Percentiles rank a stretch among this genome's conserved stretches.
These are phyloP conservation scores for Magallana nippona DNA, from an alignment of 2,888 invertebrate genomes.

Conservation along the genomic window DNA sequence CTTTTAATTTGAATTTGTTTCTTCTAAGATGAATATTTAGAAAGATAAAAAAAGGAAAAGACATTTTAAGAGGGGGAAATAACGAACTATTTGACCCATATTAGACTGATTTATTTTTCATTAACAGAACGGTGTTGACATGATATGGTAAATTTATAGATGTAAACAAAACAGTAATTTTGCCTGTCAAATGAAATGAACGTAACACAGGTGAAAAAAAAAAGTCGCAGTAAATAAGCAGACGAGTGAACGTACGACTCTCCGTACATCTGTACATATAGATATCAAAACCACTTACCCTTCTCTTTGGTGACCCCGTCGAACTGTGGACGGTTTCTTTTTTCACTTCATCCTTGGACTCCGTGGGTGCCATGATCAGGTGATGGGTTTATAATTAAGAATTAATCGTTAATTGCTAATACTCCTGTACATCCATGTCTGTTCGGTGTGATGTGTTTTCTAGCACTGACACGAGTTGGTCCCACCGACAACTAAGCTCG, in stretches of 20 bases:
- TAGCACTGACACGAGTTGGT: conserved; percentile 27
- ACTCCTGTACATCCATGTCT: background rate
- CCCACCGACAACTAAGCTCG: conserved; percentile 26
- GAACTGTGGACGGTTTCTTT: conserved; percentile 20
- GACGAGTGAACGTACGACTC: too few species aligned
- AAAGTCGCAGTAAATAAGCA: too few species aligned
- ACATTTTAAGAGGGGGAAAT: too few species aligned
- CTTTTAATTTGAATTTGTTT: background rate
- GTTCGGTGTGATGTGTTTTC: conserved; percentile 7
- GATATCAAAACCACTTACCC: background rate
- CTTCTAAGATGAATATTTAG: background rate
- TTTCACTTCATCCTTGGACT: conserved; percentile 29
- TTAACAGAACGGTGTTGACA: background rate
- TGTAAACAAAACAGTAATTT: background rate
- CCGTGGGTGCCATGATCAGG: conserved; percentile 24
- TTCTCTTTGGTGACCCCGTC: conserved; percentile 22
- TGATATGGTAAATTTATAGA: background rate
- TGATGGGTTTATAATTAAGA: background rate
- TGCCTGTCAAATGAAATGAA: background rate
- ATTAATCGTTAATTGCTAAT: conserved; percentile 3
- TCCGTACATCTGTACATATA: too few species aligned
- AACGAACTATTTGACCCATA: too few species aligned
- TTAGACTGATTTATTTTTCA: background rate
- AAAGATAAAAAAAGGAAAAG: background rate
- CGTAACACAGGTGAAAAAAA: background rate